Evolutionary conservation across 2,797 vertebrate genomes (phyloP), one percentile per base, ranked within the genome.

Genomic region (Xyrichtys novacula): DNA sequence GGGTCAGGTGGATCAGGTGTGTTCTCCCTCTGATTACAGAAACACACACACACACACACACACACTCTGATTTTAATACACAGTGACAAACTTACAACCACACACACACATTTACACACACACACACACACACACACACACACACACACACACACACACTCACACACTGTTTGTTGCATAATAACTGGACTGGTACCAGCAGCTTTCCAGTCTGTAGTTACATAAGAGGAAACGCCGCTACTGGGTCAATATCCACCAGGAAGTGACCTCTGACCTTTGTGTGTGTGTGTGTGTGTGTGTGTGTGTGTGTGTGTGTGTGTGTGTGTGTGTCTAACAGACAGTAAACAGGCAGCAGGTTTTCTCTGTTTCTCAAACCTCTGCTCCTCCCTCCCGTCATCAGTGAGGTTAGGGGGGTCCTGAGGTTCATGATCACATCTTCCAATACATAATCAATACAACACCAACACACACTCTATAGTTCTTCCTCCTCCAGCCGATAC

Each of bases 201-300:
- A 55, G 62, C 43, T 55, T 48, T 19, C n/a, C 36, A 39, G 60
- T 64, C 57, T 55, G 22, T 34, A 44, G 36, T 78, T 74, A 72
- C 63, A 50, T 68, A 76, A 60, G 34, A 57, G 11, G 58, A 80
- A 78, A 80, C 42, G 4, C 2, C 68, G 58, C 68, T 67, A 75
- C 36, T 71, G 75, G 81, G 75, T 77, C 70, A 80, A 63, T 71
- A 74, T 26, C 38, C 17, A 29, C 60, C 46, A 74, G 50, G 52
- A 63, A 32, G 43, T 15, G 16, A 54, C 48, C 29, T 42, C 14
- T 43, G 59, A 62, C 44, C 50, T 26, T 0, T 40, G 42, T 25
- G 52, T 60, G 48, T 59, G n/a, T 36, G 43, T 47, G 34, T 20
- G 6, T 16, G 29, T 42, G 22, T 39, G 17, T 34, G 28, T 20